Conservation (phyloP, 2,888 invertebrate genomes). For the Iphiclides podalirius region DNA sequence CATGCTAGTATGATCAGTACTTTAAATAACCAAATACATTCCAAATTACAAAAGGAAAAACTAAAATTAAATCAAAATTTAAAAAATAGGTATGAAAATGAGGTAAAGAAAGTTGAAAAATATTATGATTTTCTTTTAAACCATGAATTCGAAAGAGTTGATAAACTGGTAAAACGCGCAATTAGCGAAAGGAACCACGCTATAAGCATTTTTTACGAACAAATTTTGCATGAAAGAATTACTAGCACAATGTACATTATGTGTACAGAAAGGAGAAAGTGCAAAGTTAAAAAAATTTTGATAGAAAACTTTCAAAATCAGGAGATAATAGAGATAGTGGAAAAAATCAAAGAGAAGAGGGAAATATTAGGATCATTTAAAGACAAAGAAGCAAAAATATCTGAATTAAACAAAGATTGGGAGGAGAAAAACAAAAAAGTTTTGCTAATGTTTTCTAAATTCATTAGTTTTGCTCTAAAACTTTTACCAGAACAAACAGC, state of each 20-base stretch:
- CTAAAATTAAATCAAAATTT: constrained; percentile 42
- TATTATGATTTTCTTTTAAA: constrained; percentile 60
- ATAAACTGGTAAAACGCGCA: constrained; percentile 47
- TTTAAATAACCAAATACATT: constrained; percentile 53
- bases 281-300: constrained; percentile 57
- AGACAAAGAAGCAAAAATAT: constrained; percentile 42
- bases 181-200: constrained; percentile 58
- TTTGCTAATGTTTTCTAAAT: constrained; percentile 62
- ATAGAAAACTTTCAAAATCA: constrained; percentile 51
- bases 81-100: constrained; percentile 43
- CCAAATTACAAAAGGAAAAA: constrained; percentile 51
- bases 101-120: constrained; percentile 52
- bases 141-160: constrained; percentile 49
- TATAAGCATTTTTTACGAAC: constrained; percentile 52
- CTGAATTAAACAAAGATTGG: constrained; percentile 58
- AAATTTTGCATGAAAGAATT: constrained; percentile 55
- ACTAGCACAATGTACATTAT: constrained; percentile 68
- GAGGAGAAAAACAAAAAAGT: constrained; percentile 62
- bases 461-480: constrained; percentile 63
- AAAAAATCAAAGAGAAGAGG: constrained; percentile 51
- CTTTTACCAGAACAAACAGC: constrained; percentile 65
- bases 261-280: constrained; percentile 67
- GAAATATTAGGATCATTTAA: constrained; percentile 44
- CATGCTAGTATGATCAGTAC: constrained; percentile 51
- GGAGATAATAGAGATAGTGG: constrained; percentile 48